phyloP scores from a whole-genome alignment of 1,140 invertebrate species.

The Battus philenor region DNA sequence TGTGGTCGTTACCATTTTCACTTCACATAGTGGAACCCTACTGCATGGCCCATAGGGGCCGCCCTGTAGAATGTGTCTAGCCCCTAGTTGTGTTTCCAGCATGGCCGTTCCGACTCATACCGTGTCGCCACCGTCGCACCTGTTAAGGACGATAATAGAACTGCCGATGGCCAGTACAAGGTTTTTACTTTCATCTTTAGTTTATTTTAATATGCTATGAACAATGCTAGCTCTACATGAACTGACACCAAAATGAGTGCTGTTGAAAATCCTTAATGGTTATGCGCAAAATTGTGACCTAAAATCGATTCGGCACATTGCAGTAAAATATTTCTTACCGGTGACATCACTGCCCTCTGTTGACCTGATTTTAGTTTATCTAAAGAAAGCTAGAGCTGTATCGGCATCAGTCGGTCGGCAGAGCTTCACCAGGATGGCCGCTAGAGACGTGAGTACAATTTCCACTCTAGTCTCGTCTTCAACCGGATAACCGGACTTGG shows the following conservation, averaged over 20 bases:
- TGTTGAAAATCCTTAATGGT: neutral
- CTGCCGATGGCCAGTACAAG: slow-evolving; percentile 94
- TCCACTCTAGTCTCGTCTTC: no score
- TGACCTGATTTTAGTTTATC: slow-evolving; percentile 11
- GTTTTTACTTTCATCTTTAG: slow-evolving; percentile 78
- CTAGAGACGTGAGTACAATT: slow-evolving; percentile 7
- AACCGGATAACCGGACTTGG: no score
- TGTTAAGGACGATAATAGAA: slow-evolving; percentile 94
- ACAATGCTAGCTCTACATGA: slow-evolving; percentile 12
- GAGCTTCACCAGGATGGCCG: slow-evolving; percentile 5
- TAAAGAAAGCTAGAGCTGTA: slow-evolving; percentile 1
- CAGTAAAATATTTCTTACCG: neutral
- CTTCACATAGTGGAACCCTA: slow-evolving; percentile 39
- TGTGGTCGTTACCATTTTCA: slow-evolving; percentile 23
- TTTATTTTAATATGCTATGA: slow-evolving; percentile 33
- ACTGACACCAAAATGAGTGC: no score
- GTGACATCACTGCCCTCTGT: slow-evolving; percentile 10
- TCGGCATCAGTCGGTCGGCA: slow-evolving; percentile 3
- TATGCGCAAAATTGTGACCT: slow-evolving; percentile 10
- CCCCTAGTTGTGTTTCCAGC: slow-evolving; percentile 83
- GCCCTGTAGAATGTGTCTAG: slow-evolving; percentile 72
- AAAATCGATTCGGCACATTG: slow-evolving; percentile 4
- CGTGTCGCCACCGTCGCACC: slow-evolving; percentile 92
- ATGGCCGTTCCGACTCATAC: slow-evolving; percentile 95
- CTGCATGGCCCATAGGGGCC: slow-evolving; percentile 62